Base-by-base conservation (phyloP, 2,113 vertebrate genomes). In the Calyptomena viridis region DNA sequence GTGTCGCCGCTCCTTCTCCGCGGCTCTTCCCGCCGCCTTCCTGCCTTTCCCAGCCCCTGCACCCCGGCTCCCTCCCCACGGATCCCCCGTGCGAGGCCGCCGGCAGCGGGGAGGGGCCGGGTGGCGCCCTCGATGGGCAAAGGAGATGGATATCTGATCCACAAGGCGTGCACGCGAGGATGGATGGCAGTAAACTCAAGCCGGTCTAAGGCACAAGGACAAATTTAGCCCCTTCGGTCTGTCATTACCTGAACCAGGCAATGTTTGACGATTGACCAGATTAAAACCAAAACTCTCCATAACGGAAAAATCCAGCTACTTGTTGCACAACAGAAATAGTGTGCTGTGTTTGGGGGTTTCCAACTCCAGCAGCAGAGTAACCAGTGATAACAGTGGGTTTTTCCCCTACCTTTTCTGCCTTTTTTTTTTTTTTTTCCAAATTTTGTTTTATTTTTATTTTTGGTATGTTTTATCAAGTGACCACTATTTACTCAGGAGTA, bases 381-480 rank as follows among this genome's bases (percentile, higher is more conserved):
- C 8, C 12, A 5, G 6, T 1, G 14, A 19, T 56, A 25, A 15
- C 14, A 7, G 27, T 9, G 18, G 2, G 8, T 0, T 5, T 2
- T 21, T 12, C 3, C 0, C 4, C 13, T 5, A 25, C 21, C 1
- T 17, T 47, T 2, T 2, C 1, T 7, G 6, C 6, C 1, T 6
- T 5, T 13, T 14, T 35, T 15, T 39, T 28, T 40, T 39, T 60
- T 4, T 8, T 2, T 14, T 12, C 12, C 27, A 53, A 53, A 30
- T 27, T 60, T 37, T 11, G 16, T 59, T 59, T 59, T 25, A 24
- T 27, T 60, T 37, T 60, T 37, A 25, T 18, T 23, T 42, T 73
- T 33, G 11, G 40, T 30, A 1, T 22, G 30, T 11, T 42, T 31
- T 42, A 52, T 21, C 18, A 30, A 9, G 16, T 30, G 37, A 10